Evolutionary conservation across 2,888 invertebrate species (phyloP).

Genomic region (Drosophila rellima): DNA sequence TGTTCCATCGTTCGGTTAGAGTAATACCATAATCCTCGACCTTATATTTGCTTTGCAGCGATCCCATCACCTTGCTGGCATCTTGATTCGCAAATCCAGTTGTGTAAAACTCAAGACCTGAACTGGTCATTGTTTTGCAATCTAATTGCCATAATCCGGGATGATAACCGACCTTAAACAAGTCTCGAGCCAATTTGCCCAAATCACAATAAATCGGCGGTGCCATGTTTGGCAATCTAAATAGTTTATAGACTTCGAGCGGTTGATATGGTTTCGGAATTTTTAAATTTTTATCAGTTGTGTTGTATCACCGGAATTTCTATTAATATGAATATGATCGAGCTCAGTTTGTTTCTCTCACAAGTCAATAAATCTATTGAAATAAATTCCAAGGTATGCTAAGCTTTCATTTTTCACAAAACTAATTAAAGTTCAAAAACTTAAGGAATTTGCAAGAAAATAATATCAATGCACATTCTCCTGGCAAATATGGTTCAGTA

Average conservation of each 20-base stretch:
- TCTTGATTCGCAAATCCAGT: constrained; percentile 95
- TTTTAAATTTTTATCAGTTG: constrained; percentile 31
- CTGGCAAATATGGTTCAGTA: not conserved
- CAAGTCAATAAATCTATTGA: constrained; percentile 18
- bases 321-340: constrained; percentile 26
- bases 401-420: constrained; percentile 5
- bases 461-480: not conserved
- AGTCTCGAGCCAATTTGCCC: constrained; percentile 96
- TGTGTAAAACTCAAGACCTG: constrained; percentile 96
- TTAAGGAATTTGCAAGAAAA: not conserved
- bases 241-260: constrained; percentile 45
- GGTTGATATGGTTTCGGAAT: constrained; percentile 51
- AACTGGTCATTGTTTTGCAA: constrained; percentile 95
- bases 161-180: constrained; percentile 97
- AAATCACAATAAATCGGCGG: constrained; percentile 97
- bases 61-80: constrained; percentile 94
- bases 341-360: constrained; percentile 14
- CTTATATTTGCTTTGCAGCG: constrained; percentile 96
- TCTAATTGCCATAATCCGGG: constrained; percentile 98
- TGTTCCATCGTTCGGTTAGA: constrained; percentile 99
- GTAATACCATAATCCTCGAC: constrained; percentile 94
- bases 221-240: constrained; percentile 88
- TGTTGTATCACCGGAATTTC: constrained; percentile 60
- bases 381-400: constrained; percentile 34
- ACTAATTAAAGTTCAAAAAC: not conserved